Base-by-base conservation (phyloP, 2,113 vertebrate genomes). In the Taxidea taxus region DNA sequence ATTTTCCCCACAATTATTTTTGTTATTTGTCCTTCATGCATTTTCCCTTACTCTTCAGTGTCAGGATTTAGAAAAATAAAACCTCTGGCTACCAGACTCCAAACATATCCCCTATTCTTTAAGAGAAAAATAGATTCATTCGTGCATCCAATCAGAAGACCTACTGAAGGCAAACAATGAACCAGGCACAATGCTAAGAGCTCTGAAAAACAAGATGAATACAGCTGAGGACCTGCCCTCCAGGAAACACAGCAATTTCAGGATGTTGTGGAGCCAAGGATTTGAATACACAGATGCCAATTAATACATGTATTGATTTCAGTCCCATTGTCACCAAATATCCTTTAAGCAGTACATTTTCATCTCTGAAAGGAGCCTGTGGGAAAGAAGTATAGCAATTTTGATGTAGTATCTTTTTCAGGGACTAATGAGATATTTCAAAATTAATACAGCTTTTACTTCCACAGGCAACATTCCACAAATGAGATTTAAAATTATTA, bases 401-500 rank as follows among this genome's bases (percentile, higher is more conserved):
- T 64, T 94, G 42, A 94, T 83, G n/a, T 27, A 85, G 15, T 85
- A 85, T 58, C 82, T 90, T 95, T 68, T 68, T 29, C 74, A 96
- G 74, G 23, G 29, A 74, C 75, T 68, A 85, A 94, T 85, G 42
- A 72, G 60, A 6, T n/a, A 94, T 91, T 97, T 95, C 90, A 66
- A 80, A 96, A 85, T 66, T 64, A 94, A 87, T 80, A 77, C 29
- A 91, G 70, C 4, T 89, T 95, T 95, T 82, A 77, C 27, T 95
- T 90, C 47, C 58, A 85, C 6, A 82, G 91, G 74, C 42, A 96
- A 95, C 14, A 56, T 94, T 96, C 51, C n/a, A 85, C 87, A 84
- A 91, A 58, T 85, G 27, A 96, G 64, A 62, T 85, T 31, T 96
- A 49, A 97, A 94, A 66, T 94, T 94, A 90, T 66, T 96, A 87